phyloP scores from a whole-genome alignment of 2,888 invertebrate genomes.

The Lampropteryx suffumata region DNA sequence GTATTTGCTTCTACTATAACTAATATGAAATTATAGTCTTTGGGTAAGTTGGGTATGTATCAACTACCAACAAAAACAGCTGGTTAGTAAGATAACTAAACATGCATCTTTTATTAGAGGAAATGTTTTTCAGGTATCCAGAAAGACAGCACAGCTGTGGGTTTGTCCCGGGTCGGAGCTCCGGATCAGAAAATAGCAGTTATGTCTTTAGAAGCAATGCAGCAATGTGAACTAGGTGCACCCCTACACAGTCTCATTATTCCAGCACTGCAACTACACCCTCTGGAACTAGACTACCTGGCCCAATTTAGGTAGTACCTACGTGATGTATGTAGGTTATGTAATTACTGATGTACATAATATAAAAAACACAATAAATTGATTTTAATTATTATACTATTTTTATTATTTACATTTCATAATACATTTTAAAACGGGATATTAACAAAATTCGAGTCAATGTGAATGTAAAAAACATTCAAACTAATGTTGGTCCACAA shows the following conservation, averaged over 20 bases:
- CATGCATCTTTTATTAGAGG: too few relatives aligned
- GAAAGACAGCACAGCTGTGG: conserved; percentile 88
- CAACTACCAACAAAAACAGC: too few relatives aligned
- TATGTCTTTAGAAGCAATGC: conserved; percentile 89
- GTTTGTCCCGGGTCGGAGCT: conserved; percentile 95
- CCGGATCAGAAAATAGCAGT: conserved; percentile 90
- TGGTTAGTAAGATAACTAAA: too few relatives aligned
- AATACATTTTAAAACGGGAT: conserved; percentile 64
- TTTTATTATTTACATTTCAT: conserved; percentile 79
- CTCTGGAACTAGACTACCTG: conserved; percentile 95
- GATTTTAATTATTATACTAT: conserved; percentile 72
- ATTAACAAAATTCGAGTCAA: conserved; percentile 75
- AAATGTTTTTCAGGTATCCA: conserved; percentile 57
- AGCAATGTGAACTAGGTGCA: conserved; percentile 87
- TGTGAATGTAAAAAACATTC: conserved; percentile 60
- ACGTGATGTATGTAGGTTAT: not conserved
- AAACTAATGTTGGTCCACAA: conserved; percentile 79
- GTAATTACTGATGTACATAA: conserved; percentile 6
- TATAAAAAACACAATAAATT: conserved; percentile 51
- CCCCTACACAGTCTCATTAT: conserved; percentile 98
- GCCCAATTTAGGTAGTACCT: conserved; percentile 81
- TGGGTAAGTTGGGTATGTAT: too few relatives aligned
- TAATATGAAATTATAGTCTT: too few relatives aligned
- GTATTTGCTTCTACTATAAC: too few relatives aligned
- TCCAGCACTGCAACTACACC: conserved; percentile 92